Evolutionary conservation across 1,140 invertebrate species (phyloP).

Genomic region (Potamilus streckersoni): DNA sequence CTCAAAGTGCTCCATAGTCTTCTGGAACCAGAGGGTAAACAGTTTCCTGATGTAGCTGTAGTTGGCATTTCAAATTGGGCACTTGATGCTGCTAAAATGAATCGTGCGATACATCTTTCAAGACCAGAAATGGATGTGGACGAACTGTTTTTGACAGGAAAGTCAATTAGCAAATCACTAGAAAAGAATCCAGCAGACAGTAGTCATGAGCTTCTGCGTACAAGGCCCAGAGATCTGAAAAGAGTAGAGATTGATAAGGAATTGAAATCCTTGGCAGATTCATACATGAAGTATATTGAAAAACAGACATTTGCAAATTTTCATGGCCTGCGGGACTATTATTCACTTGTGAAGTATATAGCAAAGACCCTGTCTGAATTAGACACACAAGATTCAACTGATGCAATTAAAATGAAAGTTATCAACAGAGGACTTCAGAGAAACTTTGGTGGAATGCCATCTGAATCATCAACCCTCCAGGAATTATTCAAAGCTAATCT

Average conservation of each 20-base stretch:
- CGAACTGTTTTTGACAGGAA: slow-evolving; percentile 16
- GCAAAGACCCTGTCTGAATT: slow-evolving; percentile 11
- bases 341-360: slow-evolving; percentile 55
- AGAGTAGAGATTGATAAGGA: background rate
- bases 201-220: too few species aligned
- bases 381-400: background rate
- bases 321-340: slow-evolving; percentile 55
- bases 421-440: slow-evolving; percentile 36
- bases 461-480: slow-evolving; percentile 27
- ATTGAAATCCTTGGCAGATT: slow-evolving; percentile 33
- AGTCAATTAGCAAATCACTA: slow-evolving; percentile 20
- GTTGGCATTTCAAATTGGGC: slow-evolving; percentile 56
- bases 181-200: background rate
- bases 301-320: slow-evolving; percentile 44
- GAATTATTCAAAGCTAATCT: slow-evolving; percentile 20
- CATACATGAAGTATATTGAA: slow-evolving; percentile 38
- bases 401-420: background rate
- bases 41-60: slow-evolving; percentile 38
- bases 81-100: slow-evolving; percentile 50
- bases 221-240: too few species aligned
- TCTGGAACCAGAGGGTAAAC: slow-evolving; percentile 25
- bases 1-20: slow-evolving; percentile 41
- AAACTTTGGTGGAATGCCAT: slow-evolving; percentile 51
- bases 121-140: slow-evolving; percentile 41
- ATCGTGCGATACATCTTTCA: slow-evolving; percentile 43